Conservation (phyloP, 1,140 invertebrate genomes). For the Apis laboriosa region DNA sequence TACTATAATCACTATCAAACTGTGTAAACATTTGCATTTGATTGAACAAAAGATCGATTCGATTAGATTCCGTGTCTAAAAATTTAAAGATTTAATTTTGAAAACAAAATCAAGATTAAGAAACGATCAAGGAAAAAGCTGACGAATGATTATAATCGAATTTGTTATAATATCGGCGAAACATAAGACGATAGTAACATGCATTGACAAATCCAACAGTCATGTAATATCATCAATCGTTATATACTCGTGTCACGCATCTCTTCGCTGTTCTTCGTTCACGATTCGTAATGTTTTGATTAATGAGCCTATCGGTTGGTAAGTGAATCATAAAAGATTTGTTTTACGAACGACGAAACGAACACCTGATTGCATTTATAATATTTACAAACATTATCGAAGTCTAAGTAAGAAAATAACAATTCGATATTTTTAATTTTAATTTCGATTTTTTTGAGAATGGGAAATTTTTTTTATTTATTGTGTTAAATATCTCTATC, state of each 20-base stretch:
- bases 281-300: constrained; percentile 13
- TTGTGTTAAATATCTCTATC: no score
- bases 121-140: neutral
- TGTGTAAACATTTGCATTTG: no score
- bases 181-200: constrained; percentile 1
- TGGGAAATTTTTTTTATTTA: no score
- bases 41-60: neutral
- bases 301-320: constrained; percentile 10
- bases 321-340: constrained; percentile 6
- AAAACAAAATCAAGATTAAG: no score
- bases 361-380: no score
- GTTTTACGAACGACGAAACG: neutral
- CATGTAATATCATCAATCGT: constrained; percentile 26
- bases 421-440: no score
- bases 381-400: no score
- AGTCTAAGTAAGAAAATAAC: no score
- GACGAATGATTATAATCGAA: constrained; percentile 5
- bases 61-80: neutral
- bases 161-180: constrained; percentile 47
- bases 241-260: constrained; percentile 39
- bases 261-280: neutral
- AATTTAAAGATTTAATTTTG: no score
- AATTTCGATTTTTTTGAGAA: no score
- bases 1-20: no score
- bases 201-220: neutral